Evolutionary conservation across 2,888 invertebrate species (phyloP).

Genomic region (Laspeyria flexula): DNA sequence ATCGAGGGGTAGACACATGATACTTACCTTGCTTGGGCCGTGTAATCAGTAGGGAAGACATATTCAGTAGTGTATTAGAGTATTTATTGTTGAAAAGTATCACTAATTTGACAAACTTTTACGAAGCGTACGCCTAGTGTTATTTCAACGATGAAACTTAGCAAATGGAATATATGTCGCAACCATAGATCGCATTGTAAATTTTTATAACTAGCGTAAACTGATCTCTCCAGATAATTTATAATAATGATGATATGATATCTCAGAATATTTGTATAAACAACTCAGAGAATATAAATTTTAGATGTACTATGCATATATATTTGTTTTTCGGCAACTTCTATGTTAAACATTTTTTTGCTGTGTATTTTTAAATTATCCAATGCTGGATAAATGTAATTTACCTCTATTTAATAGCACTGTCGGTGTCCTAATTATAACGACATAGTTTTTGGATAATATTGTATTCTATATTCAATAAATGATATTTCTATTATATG

Average conservation of each 20-base stretch:
- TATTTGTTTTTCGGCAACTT: constrained; percentile 75
- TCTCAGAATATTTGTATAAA: constrained; percentile 83
- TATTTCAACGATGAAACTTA: constrained; percentile 73
- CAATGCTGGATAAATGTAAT: constrained; percentile 74
- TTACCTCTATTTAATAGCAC: constrained; percentile 78
- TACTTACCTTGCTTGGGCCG: constrained; percentile 72
- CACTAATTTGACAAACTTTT: constrained; percentile 67
- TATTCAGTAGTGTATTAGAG: constrained; percentile 78
- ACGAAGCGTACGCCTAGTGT: constrained; percentile 74
- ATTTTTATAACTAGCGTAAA: constrained; percentile 84
- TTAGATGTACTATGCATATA: constrained; percentile 73
- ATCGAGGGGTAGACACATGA: constrained; percentile 55
- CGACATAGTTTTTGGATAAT: constrained; percentile 84
- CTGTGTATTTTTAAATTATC: constrained; percentile 71
- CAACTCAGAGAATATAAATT: constrained; percentile 79
- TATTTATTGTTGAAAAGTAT: constrained; percentile 76
- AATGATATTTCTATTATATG: constrained; percentile 84
- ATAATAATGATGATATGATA: constrained; percentile 80
- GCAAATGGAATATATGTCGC: constrained; percentile 71
- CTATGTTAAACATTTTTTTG: constrained; percentile 69
- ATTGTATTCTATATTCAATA: constrained; percentile 85
- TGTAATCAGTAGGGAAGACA: constrained; percentile 75
- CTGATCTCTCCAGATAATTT: constrained; percentile 86
- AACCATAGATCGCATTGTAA: constrained; percentile 79
- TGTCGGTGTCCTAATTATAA: constrained; percentile 81